Percentiles rank a stretch among this genome's conserved stretches.
Conservation (phyloP, 2,888 invertebrate genomes). For the Hydropsyche betteni region DNA sequence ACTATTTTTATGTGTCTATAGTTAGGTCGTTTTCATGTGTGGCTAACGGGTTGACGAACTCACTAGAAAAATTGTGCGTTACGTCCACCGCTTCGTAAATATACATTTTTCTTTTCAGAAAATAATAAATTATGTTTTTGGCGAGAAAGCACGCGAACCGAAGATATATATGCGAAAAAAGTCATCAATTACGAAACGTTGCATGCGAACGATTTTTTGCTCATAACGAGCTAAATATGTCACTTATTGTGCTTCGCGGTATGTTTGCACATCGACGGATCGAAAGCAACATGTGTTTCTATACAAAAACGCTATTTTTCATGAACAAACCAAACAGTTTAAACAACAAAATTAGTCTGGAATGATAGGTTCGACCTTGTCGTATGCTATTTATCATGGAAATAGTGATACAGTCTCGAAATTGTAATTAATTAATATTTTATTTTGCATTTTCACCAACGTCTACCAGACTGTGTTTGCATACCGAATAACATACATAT, state of each 20-base stretch:
- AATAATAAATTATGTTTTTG: constrained; percentile 18
- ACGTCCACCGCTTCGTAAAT: background rate
- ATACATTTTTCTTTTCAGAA: background rate
- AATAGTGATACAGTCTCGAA: background rate
- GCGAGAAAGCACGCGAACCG: background rate
- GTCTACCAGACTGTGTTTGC: too few relatives aligned
- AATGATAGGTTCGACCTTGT: constrained; percentile 16
- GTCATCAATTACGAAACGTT: constrained; percentile 16
- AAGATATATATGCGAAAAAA: constrained; percentile 1
- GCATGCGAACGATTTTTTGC: background rate
- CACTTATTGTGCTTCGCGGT: constrained; percentile 10
- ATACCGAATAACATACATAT: too few relatives aligned
- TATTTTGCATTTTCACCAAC: background rate
- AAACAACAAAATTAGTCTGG: constrained; percentile 27
- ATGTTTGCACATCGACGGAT: background rate
- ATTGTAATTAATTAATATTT: constrained; percentile 9
- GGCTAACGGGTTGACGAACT: too few relatives aligned
- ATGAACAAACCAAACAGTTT: background rate
- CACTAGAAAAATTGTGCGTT: background rate
- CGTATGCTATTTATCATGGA: constrained; percentile 16
- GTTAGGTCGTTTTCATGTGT: too few relatives aligned
- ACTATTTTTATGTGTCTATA: too few relatives aligned
- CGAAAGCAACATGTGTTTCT: constrained; percentile 23
- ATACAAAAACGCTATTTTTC: too few relatives aligned
- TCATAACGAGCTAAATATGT: constrained; percentile 5